Base-by-base conservation (phyloP, 2,797 vertebrate genomes). In the Myotis daubentonii region DNA sequence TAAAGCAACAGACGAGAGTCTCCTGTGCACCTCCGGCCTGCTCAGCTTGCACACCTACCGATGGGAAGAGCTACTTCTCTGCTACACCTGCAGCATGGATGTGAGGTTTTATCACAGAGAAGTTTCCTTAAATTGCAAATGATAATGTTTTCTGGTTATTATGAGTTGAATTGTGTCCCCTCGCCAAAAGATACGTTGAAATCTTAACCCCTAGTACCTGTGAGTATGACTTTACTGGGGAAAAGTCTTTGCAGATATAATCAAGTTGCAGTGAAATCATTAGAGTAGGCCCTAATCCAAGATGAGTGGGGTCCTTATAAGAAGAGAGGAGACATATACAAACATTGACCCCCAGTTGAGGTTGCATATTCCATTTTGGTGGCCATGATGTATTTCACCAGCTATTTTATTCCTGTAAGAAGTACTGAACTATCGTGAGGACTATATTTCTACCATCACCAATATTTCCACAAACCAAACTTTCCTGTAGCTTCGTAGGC, bases 371-470 rank as follows among this genome's bases (percentile, higher is more conserved):
- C 53, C 53, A 0, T 0, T 0, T 0, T 0, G 0, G 4, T 19
- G 4, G 10, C 4, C 17, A 49, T 6, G 49, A 74, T 44, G 28
- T 47, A 30, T 7, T 12, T 13, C 9, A 11, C 33, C 12, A 30
- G 4, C 12, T 2, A 62, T 0, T 2, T 0, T 0, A 1, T 30
- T 65, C 60, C 72, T 23, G 84, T 75, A 19, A 93, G 1, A 68
- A 97, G 6, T 8, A 86, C 0, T 57, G 87, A 71, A 36, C 5
- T 8, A 16, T 92, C 41, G 57, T 75, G 79, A 16, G 2, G 25
- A 60, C 93, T 6, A 0, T 0, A 0, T 0, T 0, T 0, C 11
- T 0, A 80, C 1, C 1, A 2, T 0, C 0, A 0, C 9, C 33
- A 0, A 6, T 0, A 11, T 74, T 96, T 89, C 71, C 80, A 93